These are phyloP conservation scores for Volucella bombylans DNA, from an alignment of 2,888 invertebrate species.

Conservation along the genomic window DNA sequence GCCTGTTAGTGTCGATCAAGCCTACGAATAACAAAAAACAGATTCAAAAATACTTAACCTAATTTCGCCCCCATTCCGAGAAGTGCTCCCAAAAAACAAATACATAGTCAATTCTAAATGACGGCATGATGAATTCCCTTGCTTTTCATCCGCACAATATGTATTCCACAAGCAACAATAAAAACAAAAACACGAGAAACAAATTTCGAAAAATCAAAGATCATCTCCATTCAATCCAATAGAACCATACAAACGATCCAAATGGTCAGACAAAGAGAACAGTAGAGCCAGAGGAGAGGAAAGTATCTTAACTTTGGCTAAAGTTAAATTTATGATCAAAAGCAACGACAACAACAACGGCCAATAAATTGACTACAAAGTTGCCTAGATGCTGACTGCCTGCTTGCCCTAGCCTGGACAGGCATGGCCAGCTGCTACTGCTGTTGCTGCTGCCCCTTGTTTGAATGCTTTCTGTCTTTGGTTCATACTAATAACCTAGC, in stretches of 20 bases:
- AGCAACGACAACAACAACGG: neutral
- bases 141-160: neutral
- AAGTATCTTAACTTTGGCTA: conserved; percentile 21
- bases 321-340: conserved; percentile 16
- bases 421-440: conserved; percentile 6
- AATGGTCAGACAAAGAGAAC: neutral
- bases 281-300: conserved; percentile 1
- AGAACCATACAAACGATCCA: neutral
- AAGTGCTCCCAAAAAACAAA: neutral
- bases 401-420: conserved; percentile 4
- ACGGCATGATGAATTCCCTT: neutral
- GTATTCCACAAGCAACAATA: neutral
- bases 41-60: no score
- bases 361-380: conserved; percentile 13
- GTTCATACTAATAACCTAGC: conserved; percentile 55
- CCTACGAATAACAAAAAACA: no score
- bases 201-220: conserved; percentile 13
- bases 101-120: neutral
- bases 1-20: no score
- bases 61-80: no score
- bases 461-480: conserved; percentile 32
- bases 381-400: conserved; percentile 15
- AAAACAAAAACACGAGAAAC: neutral
- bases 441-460: neutral
- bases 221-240: conserved; percentile 20